phyloP scores from a whole-genome alignment of 2,113 vertebrate genomes.

The Perca flavescens region DNA sequence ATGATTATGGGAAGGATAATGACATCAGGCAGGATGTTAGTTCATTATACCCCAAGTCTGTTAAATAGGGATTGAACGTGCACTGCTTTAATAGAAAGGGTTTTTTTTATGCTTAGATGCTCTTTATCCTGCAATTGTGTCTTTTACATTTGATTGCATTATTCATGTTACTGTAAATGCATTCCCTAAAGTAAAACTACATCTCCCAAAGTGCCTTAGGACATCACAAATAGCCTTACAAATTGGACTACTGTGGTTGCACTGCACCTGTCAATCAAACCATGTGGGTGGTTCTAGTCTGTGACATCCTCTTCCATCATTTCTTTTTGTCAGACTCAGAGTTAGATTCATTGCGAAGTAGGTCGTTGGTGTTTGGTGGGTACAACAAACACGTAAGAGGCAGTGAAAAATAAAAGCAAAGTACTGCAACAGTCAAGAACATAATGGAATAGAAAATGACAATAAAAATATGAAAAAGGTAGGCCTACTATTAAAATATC shows the following conservation, averaged over 20 bases:
- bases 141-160: neutral
- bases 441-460: too few species aligned
- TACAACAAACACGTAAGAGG: too few species aligned
- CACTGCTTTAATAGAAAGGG: neutral
- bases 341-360: too few species aligned
- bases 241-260: neutral
- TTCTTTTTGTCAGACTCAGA: neutral
- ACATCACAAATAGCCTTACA: too few species aligned
- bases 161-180: neutral
- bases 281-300: neutral
- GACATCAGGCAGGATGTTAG: neutral
- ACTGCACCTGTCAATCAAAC: neutral
- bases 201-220: too few species aligned
- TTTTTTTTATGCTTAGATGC: neutral
- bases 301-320: neutral
- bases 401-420: too few species aligned
- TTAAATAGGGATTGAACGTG: neutral
- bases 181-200: neutral
- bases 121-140: neutral
- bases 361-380: too few species aligned
- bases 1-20: constrained; percentile 29
- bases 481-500: too few species aligned
- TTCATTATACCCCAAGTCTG: neutral
- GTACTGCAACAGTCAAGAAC: too few species aligned
- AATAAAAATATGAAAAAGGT: too few species aligned